A percentile compares a stretch with the other conserved stretches of the same genome.
These are phyloP conservation scores for Pomacea maculata DNA, from an alignment of 1,140 invertebrate species.

Conservation along the genomic window DNA sequence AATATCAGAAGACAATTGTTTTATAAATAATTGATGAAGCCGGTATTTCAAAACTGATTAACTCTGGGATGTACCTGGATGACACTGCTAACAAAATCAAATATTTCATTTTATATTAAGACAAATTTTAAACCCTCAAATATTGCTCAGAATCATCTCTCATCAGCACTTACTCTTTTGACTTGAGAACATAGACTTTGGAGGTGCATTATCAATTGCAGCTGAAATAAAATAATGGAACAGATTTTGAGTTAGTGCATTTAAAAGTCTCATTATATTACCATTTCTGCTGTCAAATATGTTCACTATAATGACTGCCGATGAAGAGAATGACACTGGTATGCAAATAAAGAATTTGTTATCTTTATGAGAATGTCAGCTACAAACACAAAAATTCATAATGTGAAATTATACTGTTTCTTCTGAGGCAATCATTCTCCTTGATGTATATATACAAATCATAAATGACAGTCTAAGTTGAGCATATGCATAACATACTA, in stretches of 20 bases:
- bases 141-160: neutral
- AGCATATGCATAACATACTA: no score
- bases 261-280: neutral
- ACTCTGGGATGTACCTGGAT: no score
- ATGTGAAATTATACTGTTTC: no score
- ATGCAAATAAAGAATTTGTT: no score
- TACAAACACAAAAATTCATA: neutral
- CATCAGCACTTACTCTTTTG: conserved; percentile 52
- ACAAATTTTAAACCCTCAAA: neutral
- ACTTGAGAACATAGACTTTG: conserved; percentile 52
- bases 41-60: neutral
- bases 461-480: no score
- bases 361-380: neutral
- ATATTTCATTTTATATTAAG: neutral
- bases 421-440: no score
- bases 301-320: no score
- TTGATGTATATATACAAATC: no score
- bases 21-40: neutral
- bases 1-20: neutral
- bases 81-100: no score
- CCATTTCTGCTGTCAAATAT: neutral
- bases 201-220: conserved; percentile 57
- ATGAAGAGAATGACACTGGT: no score
- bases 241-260: neutral
- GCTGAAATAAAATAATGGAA: conserved; percentile 42